Conservation (phyloP, 2,888 invertebrate genomes). For the Myathropa florea region DNA sequence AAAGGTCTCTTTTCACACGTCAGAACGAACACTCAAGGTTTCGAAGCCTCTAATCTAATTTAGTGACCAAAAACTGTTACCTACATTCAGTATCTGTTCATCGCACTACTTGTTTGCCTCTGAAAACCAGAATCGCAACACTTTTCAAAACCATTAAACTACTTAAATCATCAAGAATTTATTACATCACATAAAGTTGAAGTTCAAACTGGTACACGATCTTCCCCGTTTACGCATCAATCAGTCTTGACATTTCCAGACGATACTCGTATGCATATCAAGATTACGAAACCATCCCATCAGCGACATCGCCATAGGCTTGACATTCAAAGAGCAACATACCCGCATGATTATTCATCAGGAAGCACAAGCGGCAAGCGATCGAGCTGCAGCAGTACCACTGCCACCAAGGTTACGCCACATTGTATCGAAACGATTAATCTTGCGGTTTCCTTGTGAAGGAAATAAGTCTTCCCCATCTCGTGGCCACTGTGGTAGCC, state of each 20-base stretch:
- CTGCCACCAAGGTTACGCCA: conserved; percentile 14
- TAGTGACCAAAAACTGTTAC: not conserved
- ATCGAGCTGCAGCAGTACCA: not conserved
- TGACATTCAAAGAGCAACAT: conserved; percentile 6
- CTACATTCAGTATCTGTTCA: not conserved
- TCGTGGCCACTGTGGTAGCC: no score
- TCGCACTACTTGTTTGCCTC: not conserved
- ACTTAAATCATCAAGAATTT: not conserved
- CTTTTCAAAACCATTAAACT: not conserved
- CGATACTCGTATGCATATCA: not conserved
- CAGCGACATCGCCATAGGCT: not conserved
- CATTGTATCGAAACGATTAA: conserved; percentile 1
- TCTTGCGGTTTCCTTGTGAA: conserved; percentile 10
- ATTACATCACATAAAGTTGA: not conserved
- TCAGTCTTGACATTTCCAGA: not conserved
- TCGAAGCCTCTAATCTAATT: not conserved
- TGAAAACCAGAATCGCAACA: not conserved
- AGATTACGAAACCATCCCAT: not conserved
- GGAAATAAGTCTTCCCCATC: conserved; percentile 21
- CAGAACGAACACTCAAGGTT: no score
- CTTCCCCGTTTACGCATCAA: not conserved
- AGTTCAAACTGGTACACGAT: not conserved
- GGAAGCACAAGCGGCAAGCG: no score
- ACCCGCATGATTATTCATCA: not conserved
- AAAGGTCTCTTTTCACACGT: not conserved